Evolutionary conservation across 2,797 vertebrate species (phyloP).

Genomic region (Otolemur crassicaudatus): DNA sequence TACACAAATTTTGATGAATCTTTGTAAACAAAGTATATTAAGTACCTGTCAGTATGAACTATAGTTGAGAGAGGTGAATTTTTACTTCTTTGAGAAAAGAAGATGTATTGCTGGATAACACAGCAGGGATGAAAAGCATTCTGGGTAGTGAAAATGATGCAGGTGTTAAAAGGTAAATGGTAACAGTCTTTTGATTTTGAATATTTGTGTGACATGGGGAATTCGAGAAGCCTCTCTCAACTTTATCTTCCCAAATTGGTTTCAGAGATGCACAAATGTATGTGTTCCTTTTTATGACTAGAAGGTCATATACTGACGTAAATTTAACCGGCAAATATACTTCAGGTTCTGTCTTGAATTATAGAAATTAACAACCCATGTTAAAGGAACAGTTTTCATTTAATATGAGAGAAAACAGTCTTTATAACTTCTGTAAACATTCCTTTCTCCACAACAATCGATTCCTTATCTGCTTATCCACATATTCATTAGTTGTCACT

Average conservation of each 20-base stretch:
- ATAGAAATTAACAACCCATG: slow-evolving; percentile 50
- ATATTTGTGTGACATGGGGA: slow-evolving; percentile 29
- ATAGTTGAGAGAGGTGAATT: neutral
- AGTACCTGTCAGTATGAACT: neutral
- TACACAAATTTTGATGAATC: neutral
- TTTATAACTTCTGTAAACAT: neutral
- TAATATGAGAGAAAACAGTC: neutral
- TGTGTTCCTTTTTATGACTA: neutral
- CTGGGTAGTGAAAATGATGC: neutral
- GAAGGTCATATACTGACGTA: neutral
- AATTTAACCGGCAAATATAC: slow-evolving; percentile 18
- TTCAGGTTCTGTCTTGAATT: slow-evolving; percentile 7
- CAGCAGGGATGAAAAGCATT: slow-evolving; percentile 3
- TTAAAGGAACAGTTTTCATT: slow-evolving; percentile 45
- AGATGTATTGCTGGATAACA: neutral
- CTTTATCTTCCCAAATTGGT: slow-evolving; percentile 31
- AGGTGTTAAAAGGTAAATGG: slow-evolving; percentile 25
- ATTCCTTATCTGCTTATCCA: slow-evolving; percentile 22
- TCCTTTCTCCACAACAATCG: neutral
- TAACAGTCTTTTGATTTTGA: slow-evolving; percentile 41
- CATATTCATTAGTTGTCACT: neutral
- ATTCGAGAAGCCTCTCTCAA: slow-evolving; percentile 15
- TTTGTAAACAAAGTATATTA: neutral
- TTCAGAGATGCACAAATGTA: slow-evolving; percentile 14
- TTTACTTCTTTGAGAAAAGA: slow-evolving; percentile 49